Evolutionary conservation across 1,140 invertebrate genomes (phyloP).

Genomic region (Drosophila tani): DNA sequence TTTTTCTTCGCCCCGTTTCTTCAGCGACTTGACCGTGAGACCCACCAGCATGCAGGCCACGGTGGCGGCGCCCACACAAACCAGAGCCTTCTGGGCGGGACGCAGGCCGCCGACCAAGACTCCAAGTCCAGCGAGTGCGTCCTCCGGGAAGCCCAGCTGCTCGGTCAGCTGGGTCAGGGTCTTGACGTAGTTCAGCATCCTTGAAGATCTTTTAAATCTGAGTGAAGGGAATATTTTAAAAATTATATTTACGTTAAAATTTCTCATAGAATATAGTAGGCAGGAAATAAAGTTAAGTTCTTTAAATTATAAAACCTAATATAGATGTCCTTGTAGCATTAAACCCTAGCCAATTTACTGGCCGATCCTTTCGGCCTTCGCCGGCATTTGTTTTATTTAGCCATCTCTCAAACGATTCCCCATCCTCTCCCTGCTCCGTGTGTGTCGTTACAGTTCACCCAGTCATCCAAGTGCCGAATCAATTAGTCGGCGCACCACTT

Average conservation of each 20-base stretch:
- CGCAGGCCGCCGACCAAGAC: slow-evolving; percentile 3
- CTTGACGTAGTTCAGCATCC: slow-evolving; percentile 23
- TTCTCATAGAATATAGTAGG: too few species aligned
- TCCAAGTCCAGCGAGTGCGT: not conserved
- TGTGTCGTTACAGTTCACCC: slow-evolving; percentile 90
- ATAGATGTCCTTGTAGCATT: not conserved
- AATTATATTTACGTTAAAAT: not conserved
- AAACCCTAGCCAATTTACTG: not conserved
- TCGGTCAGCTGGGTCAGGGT: slow-evolving; percentile 9
- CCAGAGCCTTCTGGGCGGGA: slow-evolving; percentile 32
- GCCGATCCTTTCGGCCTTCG: not conserved
- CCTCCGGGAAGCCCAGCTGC: slow-evolving; percentile 6
- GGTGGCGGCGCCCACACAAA: slow-evolving; percentile 44
- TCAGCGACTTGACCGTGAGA: slow-evolving; percentile 28
- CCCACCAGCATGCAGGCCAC: slow-evolving; percentile 37
- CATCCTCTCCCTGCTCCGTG: slow-evolving; percentile 2
- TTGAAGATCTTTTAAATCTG: not conserved
- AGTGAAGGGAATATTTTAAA: not conserved
- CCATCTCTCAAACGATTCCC: slow-evolving; percentile 5
- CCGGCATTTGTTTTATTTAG: slow-evolving; percentile 22
- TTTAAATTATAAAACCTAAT: too few species aligned
- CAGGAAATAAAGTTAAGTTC: too few species aligned
- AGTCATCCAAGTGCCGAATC: slow-evolving; percentile 94
- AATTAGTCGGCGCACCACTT: slow-evolving; percentile 94
- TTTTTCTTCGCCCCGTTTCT: not conserved